Base-by-base conservation (phyloP, 1,140 invertebrate species). In the Trachymyrmex septentrionalis region DNA sequence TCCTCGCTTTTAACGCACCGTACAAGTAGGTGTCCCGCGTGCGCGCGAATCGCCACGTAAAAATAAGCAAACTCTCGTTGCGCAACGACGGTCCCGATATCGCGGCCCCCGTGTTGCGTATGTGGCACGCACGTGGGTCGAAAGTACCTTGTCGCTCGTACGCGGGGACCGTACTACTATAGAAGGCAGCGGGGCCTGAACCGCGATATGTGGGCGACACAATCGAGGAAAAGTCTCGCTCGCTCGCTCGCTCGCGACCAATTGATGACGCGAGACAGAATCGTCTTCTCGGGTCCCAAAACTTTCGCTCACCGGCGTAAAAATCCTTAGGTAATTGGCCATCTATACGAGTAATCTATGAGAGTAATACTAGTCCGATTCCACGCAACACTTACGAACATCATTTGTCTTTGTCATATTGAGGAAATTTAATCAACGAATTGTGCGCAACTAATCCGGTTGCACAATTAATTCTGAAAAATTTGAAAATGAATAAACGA, bases 121-220 rank as follows among this genome's bases (percentile, higher is more conserved):
- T 85, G 72, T 85, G 84, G 75, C 84, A 78, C 75, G 61, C 75
- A 85, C 84, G 84, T 77, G 84, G 72, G 72, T 80, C 84, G 75
- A 85, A 76, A 78, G 75, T 78, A 57, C 48, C 59, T 85, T 64
- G 50, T 53, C 75, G 55, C 44, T 30, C 53, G 61, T 24, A 61
- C 24, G 61, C 27, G 69, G 24, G n/a, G 53, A 61, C 19, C 16
- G 48, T 19, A 80, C 59, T 61, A 30, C 84, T 85, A 85, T 80
- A 85, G 84, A 85, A 85, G 84, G 84, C 48, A 85, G 84, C 63
- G 75, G 34, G 75, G 34, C 19, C 21, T 38, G 27, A 50, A 38
- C 53, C 21, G 34, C 12, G 64, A 75, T 44, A 75, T 34, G 80
- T 73, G 80, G 80, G 80, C 80, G 80, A 82, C 66, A 14, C 67